These are phyloP conservation scores for Pseudochaenichthys georgianus DNA, from an alignment of 2,797 vertebrate species.

Conservation along the genomic window DNA sequence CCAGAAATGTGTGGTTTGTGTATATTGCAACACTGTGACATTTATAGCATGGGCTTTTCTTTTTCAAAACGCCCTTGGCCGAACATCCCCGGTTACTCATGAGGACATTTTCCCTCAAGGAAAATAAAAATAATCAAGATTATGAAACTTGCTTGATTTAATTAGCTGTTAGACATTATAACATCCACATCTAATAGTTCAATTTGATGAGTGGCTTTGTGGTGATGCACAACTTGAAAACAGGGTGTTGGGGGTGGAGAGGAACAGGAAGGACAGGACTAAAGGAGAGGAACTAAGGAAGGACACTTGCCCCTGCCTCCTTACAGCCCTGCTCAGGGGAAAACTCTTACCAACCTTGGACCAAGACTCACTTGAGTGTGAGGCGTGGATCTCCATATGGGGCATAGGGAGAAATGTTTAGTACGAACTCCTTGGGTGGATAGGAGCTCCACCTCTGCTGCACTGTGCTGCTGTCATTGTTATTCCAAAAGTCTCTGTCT, in stretches of 20 bases:
- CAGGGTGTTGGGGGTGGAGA: conserved; percentile 5
- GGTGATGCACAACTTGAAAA: conserved; percentile 25
- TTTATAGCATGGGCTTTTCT: conserved; percentile 50
- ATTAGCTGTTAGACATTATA: conserved; percentile 40
- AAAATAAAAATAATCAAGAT: conserved; percentile 47
- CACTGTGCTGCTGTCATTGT: conserved; percentile 99
- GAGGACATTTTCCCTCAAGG: conserved; percentile 30
- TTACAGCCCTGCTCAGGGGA: conserved; percentile 83
- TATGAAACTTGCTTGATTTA: conserved; percentile 50
- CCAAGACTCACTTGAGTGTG: conserved; percentile 99
- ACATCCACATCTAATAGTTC: conserved; percentile 26
- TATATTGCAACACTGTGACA: conserved; percentile 41
- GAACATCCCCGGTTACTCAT: conserved; percentile 27
- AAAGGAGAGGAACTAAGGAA: background rate
- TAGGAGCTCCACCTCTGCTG: conserved; percentile 99
- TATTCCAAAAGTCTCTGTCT: conserved; percentile 99
- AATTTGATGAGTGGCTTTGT: conserved; percentile 40
- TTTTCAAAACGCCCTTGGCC: conserved; percentile 30
- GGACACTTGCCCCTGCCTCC: conserved; percentile 74
- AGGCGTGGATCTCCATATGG: conserved; percentile 98
- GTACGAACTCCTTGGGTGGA: conserved; percentile 99
- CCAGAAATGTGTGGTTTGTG: conserved; percentile 49
- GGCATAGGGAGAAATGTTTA: conserved; percentile 99
- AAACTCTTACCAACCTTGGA: conserved; percentile 89
- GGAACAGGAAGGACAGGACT: conserved; percentile 1